Evolutionary conservation across 2,888 invertebrate genomes (phyloP), one percentile per base, ranked within the genome.

Genomic region (Stenotaenia linearis): DNA sequence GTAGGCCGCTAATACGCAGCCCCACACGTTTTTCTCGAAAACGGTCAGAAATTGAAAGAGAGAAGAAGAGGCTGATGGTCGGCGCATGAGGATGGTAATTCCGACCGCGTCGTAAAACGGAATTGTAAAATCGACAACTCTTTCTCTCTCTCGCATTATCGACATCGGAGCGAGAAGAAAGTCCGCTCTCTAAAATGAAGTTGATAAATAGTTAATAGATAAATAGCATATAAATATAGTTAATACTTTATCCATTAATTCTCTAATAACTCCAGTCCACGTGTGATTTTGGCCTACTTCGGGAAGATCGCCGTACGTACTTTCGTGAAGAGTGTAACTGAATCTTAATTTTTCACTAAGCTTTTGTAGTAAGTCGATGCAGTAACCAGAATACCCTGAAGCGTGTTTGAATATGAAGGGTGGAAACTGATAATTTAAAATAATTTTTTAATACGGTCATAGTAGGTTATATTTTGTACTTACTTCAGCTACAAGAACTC

Each of bases 71-170:
- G 94, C 92, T 83, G 92, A 92, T 0, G 96, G 94, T 82, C 95
- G 91, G 85, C 92, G 93, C 96, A 98, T 97, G 85, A 98, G 90
- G 82, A 99, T 98, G 0, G 97, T 96, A 78, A 97, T 95, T 0
- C 98, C 98, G 0, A 98, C 98, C 82, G 98, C 89, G 88, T 99
- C 98, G 86, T 98, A 98, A 86, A 96, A 98, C 0, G 98, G 98
- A 0, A 98, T 96, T 0, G 98, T 98, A 86, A 98, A 98, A 87
- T 98, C 98, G 0, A 98, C 95, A 0, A 97, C 96, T 84, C 95
- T 95, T 87, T 97, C 97, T 45, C 98, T 88, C 84, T 98, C 98
- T 0, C 98, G 97, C 96, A 97, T 98, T 0, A 98, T 97, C 0
- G 97, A 96, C 85, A 98, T 89, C 0, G 97, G 94, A 0, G 96